These are phyloP conservation scores for Drosophila willistoni DNA, from an alignment of 1,140 invertebrate genomes.

Conservation along the genomic window DNA sequence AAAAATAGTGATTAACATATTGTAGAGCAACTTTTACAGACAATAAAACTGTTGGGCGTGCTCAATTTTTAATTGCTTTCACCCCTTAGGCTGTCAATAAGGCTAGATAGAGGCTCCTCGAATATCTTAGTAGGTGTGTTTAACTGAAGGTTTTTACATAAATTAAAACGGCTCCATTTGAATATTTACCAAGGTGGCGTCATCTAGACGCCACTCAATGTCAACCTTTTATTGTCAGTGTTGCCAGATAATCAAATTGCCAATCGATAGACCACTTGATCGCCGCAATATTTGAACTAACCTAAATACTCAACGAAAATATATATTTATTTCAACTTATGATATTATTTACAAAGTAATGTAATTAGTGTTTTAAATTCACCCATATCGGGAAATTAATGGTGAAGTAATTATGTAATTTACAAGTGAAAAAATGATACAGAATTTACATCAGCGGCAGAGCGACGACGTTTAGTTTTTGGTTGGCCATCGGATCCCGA, in stretches of 20 bases:
- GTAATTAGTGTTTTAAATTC: no score
- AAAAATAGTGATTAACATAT: constrained; percentile 43
- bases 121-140: constrained; percentile 2
- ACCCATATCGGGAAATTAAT: no score
- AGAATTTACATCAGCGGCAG: not conserved
- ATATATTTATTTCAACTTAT: not conserved
- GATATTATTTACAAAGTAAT: no score
- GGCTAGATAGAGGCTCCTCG: not conserved
- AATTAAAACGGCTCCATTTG: constrained; percentile 19
- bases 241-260: not conserved
- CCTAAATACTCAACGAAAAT: not conserved
- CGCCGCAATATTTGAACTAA: not conserved
- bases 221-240: not conserved
- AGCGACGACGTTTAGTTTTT: not conserved
- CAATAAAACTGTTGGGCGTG: constrained; percentile 41
- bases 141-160: constrained; percentile 10
- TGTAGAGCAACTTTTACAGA: constrained; percentile 44
- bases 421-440: not conserved
- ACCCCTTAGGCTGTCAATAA: not conserved
- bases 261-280: no score
- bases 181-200: constrained; percentile 7
- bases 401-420: not conserved
- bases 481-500: not conserved
- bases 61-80: constrained; percentile 33
- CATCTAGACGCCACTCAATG: not conserved